Evolutionary conservation across 2,113 vertebrate genomes (phyloP), one percentile per base, ranked within the genome.

Genomic region (Myotis yumanensis): DNA sequence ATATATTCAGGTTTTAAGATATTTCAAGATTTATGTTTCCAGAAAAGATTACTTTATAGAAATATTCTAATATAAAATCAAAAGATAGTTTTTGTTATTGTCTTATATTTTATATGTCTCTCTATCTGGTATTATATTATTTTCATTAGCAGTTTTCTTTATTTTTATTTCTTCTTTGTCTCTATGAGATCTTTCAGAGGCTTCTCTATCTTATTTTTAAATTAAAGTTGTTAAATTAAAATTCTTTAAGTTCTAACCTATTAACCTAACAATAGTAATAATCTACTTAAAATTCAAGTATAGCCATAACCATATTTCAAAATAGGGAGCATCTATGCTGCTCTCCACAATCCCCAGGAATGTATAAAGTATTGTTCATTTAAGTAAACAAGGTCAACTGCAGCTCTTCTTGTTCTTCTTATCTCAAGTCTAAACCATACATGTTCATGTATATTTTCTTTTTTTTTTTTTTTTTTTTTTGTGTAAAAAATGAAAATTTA

Each of bases 1-100:
- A n/a, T 40, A 43, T 62, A 64, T 40, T 64, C 20, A 71, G 16
- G 11, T 68, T 76, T 94, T 89, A 76, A 62, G 7, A 48, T 59
- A 62, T 94, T 51, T 77, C 37, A 94, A n/a, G 52, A 52, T 69
- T 52, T 85, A 14, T 69, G n/a, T 90, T 87, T 77, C 35, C n/a
- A 79, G 62, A 86, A 77, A 76, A 77, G 28, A 62, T 5, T 6
- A 32, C 32, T 69, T 84, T 48, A 84, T 23, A 71, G 32, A 40
- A 68, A 59, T 40, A 18, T 80, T 48, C 23, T 59, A 48, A 57
- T 80, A 80, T 86, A 59, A 71, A 86, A 28, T 92, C 18, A 69
- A 59, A 71, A 59, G 71, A 71, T 79, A 48, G 17, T 37, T 91
- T 59, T 91, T 48, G 18, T 40, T 69, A 23, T 71, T 76, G 54